phyloP scores from a whole-genome alignment of 2,888 invertebrate species.

The Sinohyriopsis cumingii region DNA sequence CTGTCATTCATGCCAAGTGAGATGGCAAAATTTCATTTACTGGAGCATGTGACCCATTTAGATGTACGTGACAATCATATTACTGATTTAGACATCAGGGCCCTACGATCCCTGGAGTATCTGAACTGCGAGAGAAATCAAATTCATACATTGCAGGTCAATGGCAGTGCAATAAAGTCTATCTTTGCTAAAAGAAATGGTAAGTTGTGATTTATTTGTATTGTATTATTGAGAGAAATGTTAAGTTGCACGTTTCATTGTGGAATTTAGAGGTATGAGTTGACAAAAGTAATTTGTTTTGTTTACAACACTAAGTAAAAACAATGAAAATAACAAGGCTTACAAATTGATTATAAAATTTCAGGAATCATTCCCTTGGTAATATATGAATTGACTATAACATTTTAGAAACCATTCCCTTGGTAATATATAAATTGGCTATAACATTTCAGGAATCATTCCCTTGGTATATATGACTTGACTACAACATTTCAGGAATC shows the following conservation, averaged over 20 bases:
- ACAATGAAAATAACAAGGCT: too few relatives aligned
- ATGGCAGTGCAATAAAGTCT: slow-evolving; percentile 70
- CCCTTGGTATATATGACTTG: background rate
- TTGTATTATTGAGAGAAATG: background rate
- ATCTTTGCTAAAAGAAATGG: slow-evolving; percentile 72
- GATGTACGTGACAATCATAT: slow-evolving; percentile 72
- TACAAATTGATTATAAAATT: slow-evolving; percentile 7
- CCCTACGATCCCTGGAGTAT: slow-evolving; percentile 69
- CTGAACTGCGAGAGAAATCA: slow-evolving; percentile 72
- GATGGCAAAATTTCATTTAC: slow-evolving; percentile 64
- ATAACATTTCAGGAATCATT: slow-evolving; percentile 25
- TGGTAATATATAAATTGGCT: background rate
- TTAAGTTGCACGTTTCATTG: background rate
- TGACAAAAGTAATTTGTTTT: background rate
- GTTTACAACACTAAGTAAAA: too few relatives aligned
- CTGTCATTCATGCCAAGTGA: slow-evolving; percentile 66
- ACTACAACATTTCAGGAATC: slow-evolving; percentile 22
- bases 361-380: slow-evolving; percentile 17
- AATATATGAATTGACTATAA: background rate
- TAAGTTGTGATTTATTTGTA: slow-evolving; percentile 34
- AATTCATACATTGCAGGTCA: slow-evolving; percentile 70
- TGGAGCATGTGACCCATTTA: slow-evolving; percentile 70
- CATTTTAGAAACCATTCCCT: slow-evolving; percentile 27
- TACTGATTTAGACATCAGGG: slow-evolving; percentile 69
- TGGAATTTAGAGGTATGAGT: background rate